These are phyloP conservation scores for Haemorhous mexicanus DNA, from an alignment of 2,113 vertebrate genomes.

Conservation along the genomic window DNA sequence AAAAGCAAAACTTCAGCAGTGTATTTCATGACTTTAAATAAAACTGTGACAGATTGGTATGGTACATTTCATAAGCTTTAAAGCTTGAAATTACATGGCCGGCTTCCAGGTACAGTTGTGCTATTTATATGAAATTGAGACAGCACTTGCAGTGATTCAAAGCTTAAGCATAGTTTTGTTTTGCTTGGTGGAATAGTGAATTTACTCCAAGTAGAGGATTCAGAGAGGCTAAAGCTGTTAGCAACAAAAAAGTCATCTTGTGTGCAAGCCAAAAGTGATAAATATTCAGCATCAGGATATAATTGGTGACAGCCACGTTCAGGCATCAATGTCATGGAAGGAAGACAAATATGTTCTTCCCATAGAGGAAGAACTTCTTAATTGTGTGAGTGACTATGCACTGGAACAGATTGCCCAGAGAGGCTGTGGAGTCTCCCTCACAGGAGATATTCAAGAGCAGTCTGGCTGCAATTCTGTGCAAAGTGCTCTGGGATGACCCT, in stretches of 20 bases:
- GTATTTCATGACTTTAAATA: constrained; percentile 51
- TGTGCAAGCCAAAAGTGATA: neutral
- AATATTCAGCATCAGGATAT: neutral
- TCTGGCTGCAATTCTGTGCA: fast-evolving
- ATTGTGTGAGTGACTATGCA: neutral
- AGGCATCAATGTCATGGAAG: neutral
- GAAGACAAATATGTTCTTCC: neutral
- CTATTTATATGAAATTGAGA: constrained; percentile 50
- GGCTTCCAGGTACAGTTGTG: constrained; percentile 38
- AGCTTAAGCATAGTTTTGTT: constrained; percentile 23
- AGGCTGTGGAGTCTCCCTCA: neutral
- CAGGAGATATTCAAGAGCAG: neutral
- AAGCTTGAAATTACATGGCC: constrained; percentile 53
- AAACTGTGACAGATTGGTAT: constrained; percentile 51
- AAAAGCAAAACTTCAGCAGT: constrained; percentile 40
- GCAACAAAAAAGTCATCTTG: neutral
- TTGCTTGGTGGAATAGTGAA: neutral
- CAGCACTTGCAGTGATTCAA: constrained; percentile 2
- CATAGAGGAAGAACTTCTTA: neutral
- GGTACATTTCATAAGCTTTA: constrained; percentile 50
- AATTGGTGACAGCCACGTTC: neutral
- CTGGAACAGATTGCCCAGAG: neutral
- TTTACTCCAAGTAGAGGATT: constrained; percentile 1
- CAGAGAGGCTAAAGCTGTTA: neutral
- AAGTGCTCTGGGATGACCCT: neutral